phyloP scores from a whole-genome alignment of 2,797 vertebrate species.

The Gambusia yucatana region DNA sequence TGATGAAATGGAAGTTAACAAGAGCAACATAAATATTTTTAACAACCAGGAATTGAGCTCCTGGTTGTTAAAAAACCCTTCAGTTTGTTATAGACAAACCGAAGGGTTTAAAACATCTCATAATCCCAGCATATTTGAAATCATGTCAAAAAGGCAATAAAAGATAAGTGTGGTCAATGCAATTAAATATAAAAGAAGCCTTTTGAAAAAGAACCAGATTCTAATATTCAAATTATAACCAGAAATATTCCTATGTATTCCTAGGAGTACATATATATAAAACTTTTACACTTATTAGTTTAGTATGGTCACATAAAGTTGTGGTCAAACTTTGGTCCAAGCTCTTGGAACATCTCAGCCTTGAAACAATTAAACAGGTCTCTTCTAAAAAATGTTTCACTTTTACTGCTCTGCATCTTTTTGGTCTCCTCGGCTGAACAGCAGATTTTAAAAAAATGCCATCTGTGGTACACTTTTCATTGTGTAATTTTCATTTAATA shows the following conservation, averaged over 20 bases:
- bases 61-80: too few relatives aligned
- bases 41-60: background rate
- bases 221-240: background rate
- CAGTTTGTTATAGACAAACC: background rate
- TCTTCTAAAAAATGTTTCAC: too few relatives aligned
- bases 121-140: background rate
- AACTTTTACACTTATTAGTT: too few relatives aligned
- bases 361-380: too few relatives aligned
- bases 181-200: background rate
- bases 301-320: too few relatives aligned
- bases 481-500: background rate
- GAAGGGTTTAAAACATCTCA: background rate
- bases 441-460: too few relatives aligned
- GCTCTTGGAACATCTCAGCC: too few relatives aligned
- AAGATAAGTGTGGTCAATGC: background rate
- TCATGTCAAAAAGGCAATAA: background rate
- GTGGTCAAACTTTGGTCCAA: too few relatives aligned
- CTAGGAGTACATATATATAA: too few relatives aligned
- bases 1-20: background rate
- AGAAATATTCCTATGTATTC: background rate
- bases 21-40: background rate
- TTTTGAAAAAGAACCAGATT: background rate
- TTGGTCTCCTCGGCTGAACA: too few relatives aligned
- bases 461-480: background rate
- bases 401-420: too few relatives aligned